Percentiles rank a stretch among this genome's conserved stretches.
Conservation (phyloP, 2,113 vertebrate genomes). For the Anguilla japonica region DNA sequence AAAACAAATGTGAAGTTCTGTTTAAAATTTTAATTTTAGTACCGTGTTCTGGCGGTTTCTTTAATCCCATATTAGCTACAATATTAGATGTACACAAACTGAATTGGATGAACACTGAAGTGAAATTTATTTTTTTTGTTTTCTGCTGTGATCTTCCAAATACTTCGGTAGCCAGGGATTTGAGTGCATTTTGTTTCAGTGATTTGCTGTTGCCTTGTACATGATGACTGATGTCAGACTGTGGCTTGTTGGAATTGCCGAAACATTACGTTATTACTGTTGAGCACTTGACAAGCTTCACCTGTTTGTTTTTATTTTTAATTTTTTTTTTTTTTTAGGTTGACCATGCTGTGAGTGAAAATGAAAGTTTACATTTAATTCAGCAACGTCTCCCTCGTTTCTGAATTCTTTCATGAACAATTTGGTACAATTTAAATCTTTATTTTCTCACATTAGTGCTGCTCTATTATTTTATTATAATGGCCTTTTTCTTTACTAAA, state of each 20-base stretch:
- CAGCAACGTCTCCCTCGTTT: slow-evolving; percentile 6
- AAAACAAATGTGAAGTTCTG: slow-evolving; percentile 6
- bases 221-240: neutral
- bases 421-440: slow-evolving; percentile 22
- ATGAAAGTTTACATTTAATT: slow-evolving; percentile 28
- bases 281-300: slow-evolving; percentile 15
- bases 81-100: neutral
- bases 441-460: slow-evolving; percentile 24
- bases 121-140: neutral
- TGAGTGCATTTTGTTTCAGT: neutral
- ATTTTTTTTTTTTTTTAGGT: neutral
- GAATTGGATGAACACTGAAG: slow-evolving; percentile 7
- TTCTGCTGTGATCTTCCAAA: slow-evolving; percentile 10
- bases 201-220: neutral
- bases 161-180: slow-evolving; percentile 15
- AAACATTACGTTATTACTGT: neutral
- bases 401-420: slow-evolving; percentile 17
- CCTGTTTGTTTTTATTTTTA: neutral
- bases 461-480: slow-evolving; percentile 20
- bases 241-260: slow-evolving; percentile 1
- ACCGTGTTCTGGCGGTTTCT: neutral
- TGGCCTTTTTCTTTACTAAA: slow-evolving; percentile 23
- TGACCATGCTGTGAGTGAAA: slow-evolving; percentile 22
- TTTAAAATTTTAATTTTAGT: neutral
- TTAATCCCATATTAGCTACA: neutral